Conservation (phyloP, 2,113 vertebrate species). For the Mesitornis unicolor region DNA sequence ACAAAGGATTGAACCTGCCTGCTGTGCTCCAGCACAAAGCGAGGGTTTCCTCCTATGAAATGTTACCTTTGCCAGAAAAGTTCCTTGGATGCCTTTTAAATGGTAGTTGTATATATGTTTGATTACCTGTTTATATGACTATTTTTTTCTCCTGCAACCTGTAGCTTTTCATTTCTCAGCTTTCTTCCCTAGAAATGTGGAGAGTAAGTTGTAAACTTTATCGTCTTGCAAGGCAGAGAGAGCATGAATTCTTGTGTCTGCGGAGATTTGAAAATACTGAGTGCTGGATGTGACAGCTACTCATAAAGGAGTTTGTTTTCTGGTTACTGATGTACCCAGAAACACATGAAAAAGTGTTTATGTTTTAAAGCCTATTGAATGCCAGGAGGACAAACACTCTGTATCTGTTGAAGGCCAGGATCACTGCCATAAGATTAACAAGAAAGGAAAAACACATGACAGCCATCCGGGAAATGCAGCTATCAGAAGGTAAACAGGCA, state of each 20-base stretch:
- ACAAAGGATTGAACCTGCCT: not conserved
- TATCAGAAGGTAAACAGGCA: constrained; percentile 36
- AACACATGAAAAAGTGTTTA: constrained; percentile 13
- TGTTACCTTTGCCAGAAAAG: not conserved
- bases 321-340: not conserved
- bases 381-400: not conserved
- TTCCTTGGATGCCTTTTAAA: not conserved
- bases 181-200: not conserved
- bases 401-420: constrained; percentile 26
- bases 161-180: not conserved
- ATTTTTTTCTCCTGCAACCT: not conserved
- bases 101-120: not conserved
- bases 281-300: not conserved
- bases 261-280: not conserved
- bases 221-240: not conserved
- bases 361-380: not conserved
- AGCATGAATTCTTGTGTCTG: not conserved
- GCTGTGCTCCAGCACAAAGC: not conserved
- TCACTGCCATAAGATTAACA: constrained; percentile 23
- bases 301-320: not conserved
- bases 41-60: not conserved
- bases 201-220: not conserved
- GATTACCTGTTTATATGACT: not conserved
- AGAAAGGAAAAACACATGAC: constrained; percentile 29
- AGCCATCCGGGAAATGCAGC: constrained; percentile 27